Evolutionary conservation across 2,113 vertebrate species (phyloP), one percentile per base, ranked within the genome.

Genomic region (Okapia johnstoni): DNA sequence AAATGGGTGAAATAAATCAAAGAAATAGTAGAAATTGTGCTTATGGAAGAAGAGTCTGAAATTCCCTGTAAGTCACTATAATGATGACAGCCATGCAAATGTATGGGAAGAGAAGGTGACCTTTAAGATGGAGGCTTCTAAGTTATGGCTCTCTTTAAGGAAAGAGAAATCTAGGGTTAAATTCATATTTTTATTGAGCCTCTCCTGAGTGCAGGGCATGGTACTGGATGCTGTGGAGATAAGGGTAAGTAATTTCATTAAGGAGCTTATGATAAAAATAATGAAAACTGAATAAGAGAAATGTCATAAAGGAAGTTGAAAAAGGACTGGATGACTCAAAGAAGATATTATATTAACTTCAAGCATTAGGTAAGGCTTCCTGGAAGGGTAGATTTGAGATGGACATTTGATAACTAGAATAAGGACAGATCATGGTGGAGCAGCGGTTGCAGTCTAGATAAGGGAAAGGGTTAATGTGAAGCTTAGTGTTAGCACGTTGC

Each of bases 241-340:
- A 94, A 86, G 76, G 58, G 13, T 83, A 94, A 96, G 48, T 94
- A 43, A 57, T 94, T 88, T 92, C 46, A 73, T 85, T 90, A 93
- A 90, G 54, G 48, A 90, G 2, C 36, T 86, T 86, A n/a, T 88
- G 17, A 80, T 89, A 85, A 55, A 92, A 89, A 43, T 89, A 97
- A 66, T 57, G n/a, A 90, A 93, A 95, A 84, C 43, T 61, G 48
- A 86, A 48, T 85, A 83, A 79, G 79, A 70, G 33, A 77, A 88
- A 84, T 76, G n/a, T 93, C 33, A 55, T 76, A 88, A 96, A 85
- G 26, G 46, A 97, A 90, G 40, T 57, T 90, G 79, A 83, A 73
- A 92, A 76, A 81, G 14, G 96, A 61, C 52, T 89, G 28, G 28
- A 52, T 92, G 84, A 48, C 30, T 96, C 85, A 88, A 93, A n/a